Base-by-base conservation (phyloP, 2,113 vertebrate species). In the Anthoscopus minutus region DNA sequence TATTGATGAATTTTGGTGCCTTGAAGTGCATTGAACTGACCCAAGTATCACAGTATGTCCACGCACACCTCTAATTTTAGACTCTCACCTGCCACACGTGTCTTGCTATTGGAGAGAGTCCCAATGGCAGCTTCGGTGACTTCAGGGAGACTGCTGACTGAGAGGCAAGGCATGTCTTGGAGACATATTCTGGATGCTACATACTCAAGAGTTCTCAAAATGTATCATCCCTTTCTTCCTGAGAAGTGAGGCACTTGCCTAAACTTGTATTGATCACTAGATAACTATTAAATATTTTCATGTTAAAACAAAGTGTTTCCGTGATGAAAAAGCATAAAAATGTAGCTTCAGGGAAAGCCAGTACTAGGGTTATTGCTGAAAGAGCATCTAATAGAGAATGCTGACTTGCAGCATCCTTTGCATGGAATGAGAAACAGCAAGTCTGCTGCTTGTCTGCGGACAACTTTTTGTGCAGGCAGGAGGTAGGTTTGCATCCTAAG, bases 401-500 rank as follows among this genome's bases (percentile, higher is more conserved):
- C 76, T 95, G 88, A 88, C 60, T 92, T 80, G 76, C 90, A 90
- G 72, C 64, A 67, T 94, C 72, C 44, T 92, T 89, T 78, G 79
- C 64, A 64, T 67, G 76, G 71, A 88, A 88, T 78, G 56, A 78
- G 88, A 88, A 89, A 53, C 92, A 81, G 79, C 82, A 90, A 71
- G 85, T 51, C 76, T 88, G 51, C 85, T 28, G 10, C 82, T 90
- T 86, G 76, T 85, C 87, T 87, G 88, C 1, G 0, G 64, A 66
- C 11, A 22, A 78, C 67, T 51, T 65, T 72, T 61, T 88, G 71
- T 80, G 51, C n/a, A 45, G 81, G n/a, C 82, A 61, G 76, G 72
- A 93, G 64, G 50, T 40, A 64, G 60, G 76, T 48, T 73, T 90
- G 56, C 64, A 45, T 94, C 72, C 56, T 95, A 88, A 57, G 42